Percentiles rank a stretch among this genome's conserved stretches.
Conservation (phyloP, 2,113 vertebrate species). For the Strix uralensis region DNA sequence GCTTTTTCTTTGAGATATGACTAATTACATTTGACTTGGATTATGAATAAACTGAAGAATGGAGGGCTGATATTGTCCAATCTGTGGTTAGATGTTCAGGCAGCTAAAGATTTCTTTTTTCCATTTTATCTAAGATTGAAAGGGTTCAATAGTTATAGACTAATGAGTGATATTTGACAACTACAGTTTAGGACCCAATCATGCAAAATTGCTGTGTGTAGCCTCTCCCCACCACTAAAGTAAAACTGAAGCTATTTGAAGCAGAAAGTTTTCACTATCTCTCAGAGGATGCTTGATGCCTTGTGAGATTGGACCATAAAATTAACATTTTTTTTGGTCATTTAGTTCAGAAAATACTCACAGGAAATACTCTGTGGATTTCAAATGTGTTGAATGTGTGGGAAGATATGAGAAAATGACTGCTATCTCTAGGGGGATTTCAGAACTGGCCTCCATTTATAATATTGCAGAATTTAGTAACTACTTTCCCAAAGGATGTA, state of each 20-base stretch:
- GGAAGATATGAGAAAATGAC: slow-evolving; percentile 67
- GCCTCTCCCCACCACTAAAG: background rate
- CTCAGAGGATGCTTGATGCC: slow-evolving; percentile 20
- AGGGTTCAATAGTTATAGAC: background rate
- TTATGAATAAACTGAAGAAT: background rate
- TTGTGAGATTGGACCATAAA: slow-evolving; percentile 42
- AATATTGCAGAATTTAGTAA: slow-evolving; percentile 56
- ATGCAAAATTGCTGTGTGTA: background rate
- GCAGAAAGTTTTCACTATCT: slow-evolving; percentile 33
- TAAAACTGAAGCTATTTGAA: background rate
- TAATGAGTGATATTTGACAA: background rate
- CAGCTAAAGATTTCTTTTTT: background rate
- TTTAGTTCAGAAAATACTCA: slow-evolving; percentile 55
- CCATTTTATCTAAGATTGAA: background rate
- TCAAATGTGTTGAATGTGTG: slow-evolving; percentile 65
- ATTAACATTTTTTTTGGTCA: slow-evolving; percentile 48
- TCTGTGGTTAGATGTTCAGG: background rate
- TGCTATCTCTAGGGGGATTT: slow-evolving; percentile 55
- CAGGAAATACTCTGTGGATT: slow-evolving; percentile 63
- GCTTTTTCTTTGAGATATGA: background rate
- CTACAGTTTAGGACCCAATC: background rate
- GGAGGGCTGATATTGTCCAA: background rate
- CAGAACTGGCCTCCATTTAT: slow-evolving; percentile 66
- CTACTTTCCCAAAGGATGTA: slow-evolving; percentile 54
- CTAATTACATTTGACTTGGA: background rate